phyloP scores from a whole-genome alignment of 2,888 invertebrate species.

The Thecophora atra region DNA sequence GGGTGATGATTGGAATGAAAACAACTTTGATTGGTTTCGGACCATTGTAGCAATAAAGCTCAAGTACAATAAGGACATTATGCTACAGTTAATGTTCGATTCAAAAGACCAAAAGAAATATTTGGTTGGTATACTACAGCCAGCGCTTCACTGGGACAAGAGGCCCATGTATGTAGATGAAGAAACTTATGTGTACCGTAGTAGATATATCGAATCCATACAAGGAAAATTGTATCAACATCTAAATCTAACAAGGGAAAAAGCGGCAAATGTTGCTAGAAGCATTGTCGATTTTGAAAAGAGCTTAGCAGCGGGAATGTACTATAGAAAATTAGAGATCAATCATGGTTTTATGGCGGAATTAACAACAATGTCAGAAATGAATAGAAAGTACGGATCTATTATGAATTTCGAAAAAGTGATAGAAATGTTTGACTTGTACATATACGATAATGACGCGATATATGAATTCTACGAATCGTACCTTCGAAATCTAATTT shows the following conservation, averaged over 20 bases:
- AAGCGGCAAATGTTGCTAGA: slow-evolving; percentile 48
- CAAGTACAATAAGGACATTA: slow-evolving; percentile 46
- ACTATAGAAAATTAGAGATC: slow-evolving; percentile 44
- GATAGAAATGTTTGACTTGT: slow-evolving; percentile 51
- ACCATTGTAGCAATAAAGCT: slow-evolving; percentile 47
- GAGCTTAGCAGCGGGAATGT: too few species aligned
- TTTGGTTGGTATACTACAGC: slow-evolving; percentile 46
- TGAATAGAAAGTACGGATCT: too few species aligned
- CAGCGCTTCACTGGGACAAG: slow-evolving; percentile 45
- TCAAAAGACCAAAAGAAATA: too few species aligned
- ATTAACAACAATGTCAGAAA: slow-evolving; percentile 46
- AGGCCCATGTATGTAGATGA: slow-evolving; percentile 48
- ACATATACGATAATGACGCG: slow-evolving; percentile 42
- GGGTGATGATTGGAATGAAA: slow-evolving; percentile 49
- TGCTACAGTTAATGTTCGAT: slow-evolving; percentile 48
- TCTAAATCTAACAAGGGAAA: slow-evolving; percentile 44
- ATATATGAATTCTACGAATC: slow-evolving; percentile 51
- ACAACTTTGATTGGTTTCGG: slow-evolving; percentile 54
- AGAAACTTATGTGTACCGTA: slow-evolving; percentile 31
- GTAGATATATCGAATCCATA: slow-evolving; percentile 31
- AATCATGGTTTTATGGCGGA: slow-evolving; percentile 44
- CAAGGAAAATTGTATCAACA: slow-evolving; percentile 28
- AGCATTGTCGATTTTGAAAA: slow-evolving; percentile 58
- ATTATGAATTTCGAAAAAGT: slow-evolving; percentile 51
- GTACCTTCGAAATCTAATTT: slow-evolving; percentile 53